Percentiles rank a stretch among this genome's conserved stretches.
Conservation (phyloP, 1,140 invertebrate genomes). For the Dendroctonus ponderosae region DNA sequence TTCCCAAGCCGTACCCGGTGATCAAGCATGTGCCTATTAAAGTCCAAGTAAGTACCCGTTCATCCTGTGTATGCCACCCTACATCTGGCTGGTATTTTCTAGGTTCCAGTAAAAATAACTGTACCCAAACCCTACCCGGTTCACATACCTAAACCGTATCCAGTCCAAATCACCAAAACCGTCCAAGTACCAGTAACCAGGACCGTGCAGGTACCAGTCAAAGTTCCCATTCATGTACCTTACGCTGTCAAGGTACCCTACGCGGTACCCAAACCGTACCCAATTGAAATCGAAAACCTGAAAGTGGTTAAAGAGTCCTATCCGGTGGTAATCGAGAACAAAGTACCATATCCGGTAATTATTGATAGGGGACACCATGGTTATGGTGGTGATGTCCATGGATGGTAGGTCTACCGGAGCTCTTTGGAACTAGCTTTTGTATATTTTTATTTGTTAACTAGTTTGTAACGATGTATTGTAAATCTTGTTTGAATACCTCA, state of each 20-base stretch:
- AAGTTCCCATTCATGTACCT: constrained; percentile 38
- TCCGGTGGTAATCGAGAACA: constrained; percentile 52
- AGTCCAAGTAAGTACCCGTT: constrained; percentile 17
- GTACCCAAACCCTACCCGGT: constrained; percentile 43
- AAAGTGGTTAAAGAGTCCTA: constrained; percentile 48
- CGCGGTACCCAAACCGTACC: constrained; percentile 47
- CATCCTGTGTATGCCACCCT: constrained; percentile 46
- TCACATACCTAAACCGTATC: constrained; percentile 44
- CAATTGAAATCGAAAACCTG: constrained; percentile 49
- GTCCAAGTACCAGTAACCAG: constrained; percentile 29
- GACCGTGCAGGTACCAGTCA: constrained; percentile 35
- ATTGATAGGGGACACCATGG: constrained; percentile 21
- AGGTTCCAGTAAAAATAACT: constrained; percentile 39
- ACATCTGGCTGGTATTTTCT: constrained; percentile 2
- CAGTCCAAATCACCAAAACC: constrained; percentile 37
- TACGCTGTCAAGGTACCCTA: constrained; percentile 30
- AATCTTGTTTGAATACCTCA: too few species aligned
- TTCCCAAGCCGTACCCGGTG: constrained; percentile 43
- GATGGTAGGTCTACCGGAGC: constrained; percentile 16
- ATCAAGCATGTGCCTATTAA: constrained; percentile 35
- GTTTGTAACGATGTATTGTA: not conserved
- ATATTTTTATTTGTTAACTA: not conserved
- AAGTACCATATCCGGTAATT: constrained; percentile 52
- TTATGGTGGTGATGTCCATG: constrained; percentile 18
- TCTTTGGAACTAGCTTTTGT: too few species aligned